These are phyloP conservation scores for Uloborus diversus DNA, from an alignment of 1,140 invertebrate genomes.

Conservation along the genomic window DNA sequence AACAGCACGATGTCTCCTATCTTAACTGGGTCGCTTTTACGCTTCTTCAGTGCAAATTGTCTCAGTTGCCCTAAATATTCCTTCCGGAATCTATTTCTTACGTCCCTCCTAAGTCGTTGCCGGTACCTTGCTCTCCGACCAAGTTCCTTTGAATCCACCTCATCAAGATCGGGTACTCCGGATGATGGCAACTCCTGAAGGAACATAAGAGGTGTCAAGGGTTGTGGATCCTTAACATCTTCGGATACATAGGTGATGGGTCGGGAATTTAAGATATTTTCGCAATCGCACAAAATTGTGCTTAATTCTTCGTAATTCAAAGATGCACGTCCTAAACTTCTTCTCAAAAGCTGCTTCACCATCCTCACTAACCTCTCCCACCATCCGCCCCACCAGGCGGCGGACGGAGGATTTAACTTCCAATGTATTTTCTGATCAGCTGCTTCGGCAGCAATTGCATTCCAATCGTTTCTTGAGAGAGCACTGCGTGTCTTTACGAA, in stretches of 20 bases:
- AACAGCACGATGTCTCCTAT: neutral
- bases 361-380: slow-evolving; percentile 24
- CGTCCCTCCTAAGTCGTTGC: neutral
- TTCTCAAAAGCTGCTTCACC: neutral
- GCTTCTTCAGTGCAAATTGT: neutral
- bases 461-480: neutral
- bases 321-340: neutral
- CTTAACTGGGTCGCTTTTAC: neutral
- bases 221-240: slow-evolving; percentile 38
- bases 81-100: neutral
- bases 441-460: neutral
- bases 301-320: slow-evolving; percentile 23
- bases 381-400: slow-evolving; percentile 22
- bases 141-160: neutral
- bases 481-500: neutral
- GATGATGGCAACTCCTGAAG: slow-evolving; percentile 2
- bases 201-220: slow-evolving; percentile 58
- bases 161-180: neutral
- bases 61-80: neutral
- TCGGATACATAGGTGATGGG: slow-evolving; percentile 31
- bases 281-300: slow-evolving; percentile 3
- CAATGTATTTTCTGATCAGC: neutral
- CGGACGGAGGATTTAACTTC: slow-evolving; percentile 8
- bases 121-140: neutral
- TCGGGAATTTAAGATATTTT: slow-evolving; percentile 2